These are phyloP conservation scores for Patagioenas fasciata DNA, from an alignment of 2,113 vertebrate genomes.

Conservation along the genomic window DNA sequence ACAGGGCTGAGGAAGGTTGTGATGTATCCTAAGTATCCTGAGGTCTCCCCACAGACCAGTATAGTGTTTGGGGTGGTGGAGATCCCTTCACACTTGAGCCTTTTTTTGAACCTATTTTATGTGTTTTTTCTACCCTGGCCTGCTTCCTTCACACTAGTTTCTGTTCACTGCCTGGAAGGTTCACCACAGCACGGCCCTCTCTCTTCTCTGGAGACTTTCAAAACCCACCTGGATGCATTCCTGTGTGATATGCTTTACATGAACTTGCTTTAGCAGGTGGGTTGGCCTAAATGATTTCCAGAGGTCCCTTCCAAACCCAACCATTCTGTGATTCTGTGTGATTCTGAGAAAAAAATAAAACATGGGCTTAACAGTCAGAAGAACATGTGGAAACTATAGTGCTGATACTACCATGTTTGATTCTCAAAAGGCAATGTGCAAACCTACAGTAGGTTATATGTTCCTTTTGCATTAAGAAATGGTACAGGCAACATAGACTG, in stretches of 20 bases:
- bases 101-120: background rate
- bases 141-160: background rate
- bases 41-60: background rate
- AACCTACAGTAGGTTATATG: background rate
- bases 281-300: no score
- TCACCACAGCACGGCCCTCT: background rate
- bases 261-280: no score
- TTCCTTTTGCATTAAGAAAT: background rate
- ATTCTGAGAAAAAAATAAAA: background rate
- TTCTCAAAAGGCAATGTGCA: background rate
- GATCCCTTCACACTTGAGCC: background rate
- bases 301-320: no score
- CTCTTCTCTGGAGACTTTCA: no score
- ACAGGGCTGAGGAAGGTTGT: background rate
- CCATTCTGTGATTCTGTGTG: no score
- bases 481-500: rapidly evolving
- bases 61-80: background rate
- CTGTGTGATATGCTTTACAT: no score
- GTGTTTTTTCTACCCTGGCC: background rate
- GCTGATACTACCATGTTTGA: background rate
- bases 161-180: background rate
- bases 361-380: rapidly evolving
- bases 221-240: no score
- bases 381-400: background rate
- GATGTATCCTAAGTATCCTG: background rate